Percentiles rank a stretch among this genome's conserved stretches.
Conservation (phyloP, 1,140 invertebrate genomes). For the Lepidurus packardi region DNA sequence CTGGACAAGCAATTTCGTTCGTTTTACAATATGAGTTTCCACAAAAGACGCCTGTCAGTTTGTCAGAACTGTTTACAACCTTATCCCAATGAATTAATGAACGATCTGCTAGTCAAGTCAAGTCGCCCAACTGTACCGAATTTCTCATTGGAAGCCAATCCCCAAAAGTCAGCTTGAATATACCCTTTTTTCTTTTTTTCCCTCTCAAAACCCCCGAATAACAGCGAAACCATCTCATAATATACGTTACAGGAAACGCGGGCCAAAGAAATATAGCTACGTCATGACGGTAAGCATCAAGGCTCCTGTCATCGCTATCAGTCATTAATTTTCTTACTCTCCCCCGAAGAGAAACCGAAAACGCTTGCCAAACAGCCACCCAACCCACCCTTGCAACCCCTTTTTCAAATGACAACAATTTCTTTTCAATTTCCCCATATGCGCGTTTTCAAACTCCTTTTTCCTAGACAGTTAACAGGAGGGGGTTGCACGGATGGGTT, state of each 20-base stretch:
- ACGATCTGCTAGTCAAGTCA: background rate
- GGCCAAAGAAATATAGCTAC: constrained; percentile 7
- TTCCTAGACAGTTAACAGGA: background rate
- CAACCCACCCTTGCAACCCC: background rate
- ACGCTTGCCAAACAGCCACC: background rate
- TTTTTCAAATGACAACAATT: background rate
- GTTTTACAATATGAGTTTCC: background rate
- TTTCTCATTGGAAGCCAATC: background rate
- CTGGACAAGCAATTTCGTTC: background rate
- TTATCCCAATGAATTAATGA: constrained; percentile 18
- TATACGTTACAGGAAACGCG: constrained; percentile 18
- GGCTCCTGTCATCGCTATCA: constrained; percentile 20
- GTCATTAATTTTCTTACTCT: background rate
- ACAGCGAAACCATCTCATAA: constrained; percentile 5
- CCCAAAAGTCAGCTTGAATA: background rate
- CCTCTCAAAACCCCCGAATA: background rate
- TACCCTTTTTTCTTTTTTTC: background rate
- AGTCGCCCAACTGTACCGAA: background rate
- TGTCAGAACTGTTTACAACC: constrained; percentile 20
- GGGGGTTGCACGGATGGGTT: background rate
- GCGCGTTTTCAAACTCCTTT: background rate
- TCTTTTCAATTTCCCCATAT: background rate
- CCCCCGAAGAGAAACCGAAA: background rate
- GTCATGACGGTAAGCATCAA: constrained; percentile 21
- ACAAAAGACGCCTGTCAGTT: constrained; percentile 16